Percentiles rank a stretch among this genome's conserved stretches.
Conservation (phyloP, 1,140 invertebrate species). For the Leucophenga varia region DNA sequence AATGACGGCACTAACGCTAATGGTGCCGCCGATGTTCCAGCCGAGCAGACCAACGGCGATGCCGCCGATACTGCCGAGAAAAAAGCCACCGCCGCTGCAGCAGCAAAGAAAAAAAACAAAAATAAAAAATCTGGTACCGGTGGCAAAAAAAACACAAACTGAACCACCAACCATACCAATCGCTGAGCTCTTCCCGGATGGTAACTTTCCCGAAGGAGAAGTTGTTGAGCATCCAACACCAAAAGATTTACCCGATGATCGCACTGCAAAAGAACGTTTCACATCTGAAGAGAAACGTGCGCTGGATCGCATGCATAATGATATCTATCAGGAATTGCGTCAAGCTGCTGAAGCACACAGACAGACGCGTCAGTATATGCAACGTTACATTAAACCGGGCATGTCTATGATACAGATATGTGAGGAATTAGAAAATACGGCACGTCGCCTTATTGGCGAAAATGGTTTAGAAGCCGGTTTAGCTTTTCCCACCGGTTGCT, state of each 20-base stretch:
- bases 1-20: constrained; percentile 17
- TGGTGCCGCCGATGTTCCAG: constrained; percentile 16
- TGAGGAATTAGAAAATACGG: constrained; percentile 91
- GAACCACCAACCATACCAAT: constrained; percentile 86
- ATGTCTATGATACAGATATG: constrained; percentile 99
- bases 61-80: constrained; percentile 54
- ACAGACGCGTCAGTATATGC: constrained; percentile 90
- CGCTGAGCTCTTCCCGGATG: constrained; percentile 80
- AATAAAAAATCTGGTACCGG: constrained; percentile 51
- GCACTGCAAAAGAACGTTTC: constrained; percentile 84
- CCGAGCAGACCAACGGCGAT: constrained; percentile 56
- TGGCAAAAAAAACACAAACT: constrained; percentile 64
- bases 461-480: constrained; percentile 94
- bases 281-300: constrained; percentile 89
- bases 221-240: constrained; percentile 73
- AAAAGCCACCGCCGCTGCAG: constrained; percentile 58
- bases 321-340: constrained; percentile 93
- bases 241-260: constrained; percentile 70
- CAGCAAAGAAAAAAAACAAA: constrained; percentile 72
- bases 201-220: constrained; percentile 76
- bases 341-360: constrained; percentile 96
- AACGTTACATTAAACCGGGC: constrained; percentile 91
- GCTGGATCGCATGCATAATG: constrained; percentile 76
- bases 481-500: constrained; percentile 98
- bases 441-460: constrained; percentile 90